phyloP scores from a whole-genome alignment of 1,140 invertebrate species.

The Formica selysi region DNA sequence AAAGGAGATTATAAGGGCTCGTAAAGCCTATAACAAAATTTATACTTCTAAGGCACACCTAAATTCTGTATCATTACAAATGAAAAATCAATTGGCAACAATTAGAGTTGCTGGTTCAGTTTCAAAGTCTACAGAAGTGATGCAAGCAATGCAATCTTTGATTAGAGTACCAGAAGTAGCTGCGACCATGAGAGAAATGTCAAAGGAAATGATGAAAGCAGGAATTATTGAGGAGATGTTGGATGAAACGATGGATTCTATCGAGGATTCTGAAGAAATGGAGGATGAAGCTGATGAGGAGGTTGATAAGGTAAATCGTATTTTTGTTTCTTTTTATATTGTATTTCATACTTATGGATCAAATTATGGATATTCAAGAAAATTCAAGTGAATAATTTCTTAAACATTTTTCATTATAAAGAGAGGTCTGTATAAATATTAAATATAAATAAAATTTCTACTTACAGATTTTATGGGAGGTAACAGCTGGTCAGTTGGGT shows the following conservation, averaged over 20 bases:
- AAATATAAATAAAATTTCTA: neutral
- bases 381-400: neutral
- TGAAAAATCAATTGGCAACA: constrained; percentile 98
- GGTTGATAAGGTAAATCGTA: constrained; percentile 93
- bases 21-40: constrained; percentile 96
- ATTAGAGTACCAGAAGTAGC: constrained; percentile 97
- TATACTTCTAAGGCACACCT: constrained; percentile 99
- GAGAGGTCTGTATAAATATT: neutral
- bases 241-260: constrained; percentile 97
- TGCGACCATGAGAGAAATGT: constrained; percentile 98
- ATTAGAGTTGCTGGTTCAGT: constrained; percentile 96
- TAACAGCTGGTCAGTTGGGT: constrained; percentile 97
- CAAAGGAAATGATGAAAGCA: constrained; percentile 99
- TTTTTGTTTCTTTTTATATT: neutral
- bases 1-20: constrained; percentile 96
- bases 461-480: constrained; percentile 95
- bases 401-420: neutral
- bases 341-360: neutral
- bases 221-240: constrained; percentile 94
- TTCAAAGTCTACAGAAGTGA: constrained; percentile 97
- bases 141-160: constrained; percentile 98
- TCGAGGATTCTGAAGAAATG: constrained; percentile 96
- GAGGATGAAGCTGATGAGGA: constrained; percentile 97
- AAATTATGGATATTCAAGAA: neutral
- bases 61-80: constrained; percentile 98